Evolutionary conservation across 1,140 invertebrate genomes (phyloP), one percentile per base, ranked within the genome.

Genomic region (Drosophila yakuba): DNA sequence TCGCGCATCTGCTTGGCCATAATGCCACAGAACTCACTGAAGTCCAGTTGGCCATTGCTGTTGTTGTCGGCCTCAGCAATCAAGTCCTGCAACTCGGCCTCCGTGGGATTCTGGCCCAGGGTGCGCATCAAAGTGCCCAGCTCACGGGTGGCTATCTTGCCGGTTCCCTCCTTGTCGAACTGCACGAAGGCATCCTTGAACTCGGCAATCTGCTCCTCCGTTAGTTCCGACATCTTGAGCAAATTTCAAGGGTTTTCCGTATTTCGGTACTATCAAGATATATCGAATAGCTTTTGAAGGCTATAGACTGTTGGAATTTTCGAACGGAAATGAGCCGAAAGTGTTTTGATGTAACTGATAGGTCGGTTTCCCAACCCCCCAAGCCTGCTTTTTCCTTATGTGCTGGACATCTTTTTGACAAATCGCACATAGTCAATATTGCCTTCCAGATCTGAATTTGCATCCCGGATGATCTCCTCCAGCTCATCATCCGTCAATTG

Each of bases 151-250:
- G 97, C 97, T 91, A 99, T 98, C 90, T 97, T 94, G 1, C 98
- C 98, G 79, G 97, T 97, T 78, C 97, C 97, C 93, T 98, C 97
- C 93, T 98, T 98, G 92, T 98, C 98, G 90, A 98, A 98, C 56
- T 98, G 97, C 79, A 95, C 95, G 93, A 72, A 93, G 2, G 92
- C 92, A 45, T 90, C 92, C 36, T 81, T 81, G 11, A 91, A 89
- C 41, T 93, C 91, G n/a, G 67, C 56, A 11, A 88, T 47, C 23
- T 86, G 79, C 20, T 86, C 83, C 4, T 86, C 84, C 1, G 71
- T 63, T 23, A 86, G 12, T 0, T 88, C 38, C n/a, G 50, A 28
- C 59, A 64, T 66, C 32, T 54, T 7, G 14, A 3, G 10, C n/a
- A 8, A 15, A 3, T 48, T 32, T 41, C 7, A 1, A 8, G 3